Percentiles rank a stretch among this genome's conserved stretches.
phyloP scores from a whole-genome alignment of 2,797 vertebrate genomes.

The Neostethus bicornis region DNA sequence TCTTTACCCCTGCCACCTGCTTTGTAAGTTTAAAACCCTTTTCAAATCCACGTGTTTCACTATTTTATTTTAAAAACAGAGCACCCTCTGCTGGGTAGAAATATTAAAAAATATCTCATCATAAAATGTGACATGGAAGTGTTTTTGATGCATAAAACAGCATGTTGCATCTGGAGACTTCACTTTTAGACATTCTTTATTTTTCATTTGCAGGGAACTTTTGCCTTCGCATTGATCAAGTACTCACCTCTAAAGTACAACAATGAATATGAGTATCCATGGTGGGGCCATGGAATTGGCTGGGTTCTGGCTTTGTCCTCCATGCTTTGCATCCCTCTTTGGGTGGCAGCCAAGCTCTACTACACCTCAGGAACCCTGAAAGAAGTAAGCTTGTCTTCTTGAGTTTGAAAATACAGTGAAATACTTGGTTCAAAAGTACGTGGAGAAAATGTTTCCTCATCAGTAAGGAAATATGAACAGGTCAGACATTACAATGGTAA shows the following conservation, averaged over 20 bases:
- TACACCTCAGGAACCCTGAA: conserved; percentile 86
- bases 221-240: conserved; percentile 93
- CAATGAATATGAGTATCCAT: conserved; percentile 92
- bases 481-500: too few species aligned
- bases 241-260: conserved; percentile 95
- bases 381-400: conserved; percentile 81
- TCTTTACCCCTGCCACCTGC: conserved; percentile 93
- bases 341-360: conserved; percentile 83
- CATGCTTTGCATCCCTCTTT: conserved; percentile 91
- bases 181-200: background rate
- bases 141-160: too few species aligned
- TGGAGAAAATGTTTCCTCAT: too few species aligned
- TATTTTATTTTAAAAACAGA: conserved; percentile 7
- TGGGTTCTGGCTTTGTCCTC: conserved; percentile 94
- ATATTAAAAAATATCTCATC: conserved; percentile 2
- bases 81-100: conserved; percentile 49
- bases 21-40: conserved; percentile 64
- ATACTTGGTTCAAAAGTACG: too few species aligned
- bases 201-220: conserved; percentile 84
- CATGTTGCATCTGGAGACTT: background rate
- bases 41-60: background rate
- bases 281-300: conserved; percentile 93
- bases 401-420: background rate
- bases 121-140: too few species aligned
- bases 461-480: too few species aligned